phyloP scores from a whole-genome alignment of 2,797 vertebrate species.

The Rhincodon typus region DNA sequence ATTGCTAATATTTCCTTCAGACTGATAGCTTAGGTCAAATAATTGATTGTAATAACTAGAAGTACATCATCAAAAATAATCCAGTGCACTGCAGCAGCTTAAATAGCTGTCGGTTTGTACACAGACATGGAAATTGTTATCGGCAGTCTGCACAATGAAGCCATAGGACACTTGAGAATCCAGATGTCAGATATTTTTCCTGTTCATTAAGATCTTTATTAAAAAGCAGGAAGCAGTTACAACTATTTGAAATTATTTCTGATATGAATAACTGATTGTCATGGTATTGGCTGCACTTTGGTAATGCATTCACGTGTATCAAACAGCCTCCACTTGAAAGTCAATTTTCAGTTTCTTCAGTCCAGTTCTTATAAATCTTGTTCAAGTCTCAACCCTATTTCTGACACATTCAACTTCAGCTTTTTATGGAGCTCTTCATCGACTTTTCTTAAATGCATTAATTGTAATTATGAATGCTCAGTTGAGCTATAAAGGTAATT shows the following conservation, averaged over 20 bases:
- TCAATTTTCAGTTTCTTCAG: not conserved
- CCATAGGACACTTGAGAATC: not conserved
- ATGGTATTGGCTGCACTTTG: not conserved
- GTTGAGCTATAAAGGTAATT: not conserved
- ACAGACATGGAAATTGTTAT: not conserved
- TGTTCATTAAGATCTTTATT: not conserved
- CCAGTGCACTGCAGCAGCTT: not conserved
- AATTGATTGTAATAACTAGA: not conserved
- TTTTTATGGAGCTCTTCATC: not conserved
- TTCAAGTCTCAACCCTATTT: not conserved
- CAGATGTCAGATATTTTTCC: not conserved
- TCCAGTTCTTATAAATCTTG: not conserved
- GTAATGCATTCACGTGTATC: not conserved
- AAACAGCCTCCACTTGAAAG: not conserved
- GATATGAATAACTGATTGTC: not conserved
- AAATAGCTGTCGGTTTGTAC: not conserved
- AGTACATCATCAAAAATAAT: not conserved
- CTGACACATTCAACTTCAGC: not conserved
- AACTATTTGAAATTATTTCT: not conserved
- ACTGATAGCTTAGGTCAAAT: not conserved
- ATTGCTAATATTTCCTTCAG: not conserved
- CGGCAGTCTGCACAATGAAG: not conserved
- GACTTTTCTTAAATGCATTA: not conserved
- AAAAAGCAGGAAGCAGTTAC: not conserved
- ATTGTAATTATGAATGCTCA: not conserved